Evolutionary conservation across 2,797 vertebrate genomes (phyloP).

Genomic region (Gorsachius magnificus): DNA sequence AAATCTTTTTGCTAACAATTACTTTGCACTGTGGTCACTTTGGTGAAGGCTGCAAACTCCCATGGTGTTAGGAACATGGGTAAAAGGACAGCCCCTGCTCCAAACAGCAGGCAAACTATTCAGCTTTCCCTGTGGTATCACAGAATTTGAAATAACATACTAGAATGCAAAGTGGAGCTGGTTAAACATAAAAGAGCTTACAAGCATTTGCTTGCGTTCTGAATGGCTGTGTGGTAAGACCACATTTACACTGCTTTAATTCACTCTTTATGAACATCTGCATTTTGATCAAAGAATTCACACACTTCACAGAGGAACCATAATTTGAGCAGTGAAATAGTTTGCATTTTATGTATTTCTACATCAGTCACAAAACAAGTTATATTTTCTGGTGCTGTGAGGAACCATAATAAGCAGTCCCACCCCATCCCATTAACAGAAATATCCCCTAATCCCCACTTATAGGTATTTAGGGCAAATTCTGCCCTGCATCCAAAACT

Average conservation of each 20-base stretch:
- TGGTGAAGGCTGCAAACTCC: neutral
- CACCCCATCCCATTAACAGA: neutral
- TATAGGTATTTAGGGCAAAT: neutral
- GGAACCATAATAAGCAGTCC: neutral
- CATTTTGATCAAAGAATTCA: neutral
- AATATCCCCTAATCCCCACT: neutral
- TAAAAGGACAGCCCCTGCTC: neutral
- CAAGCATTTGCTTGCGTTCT: neutral
- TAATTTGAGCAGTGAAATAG: neutral
- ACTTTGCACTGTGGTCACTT: neutral
- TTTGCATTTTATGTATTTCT: neutral
- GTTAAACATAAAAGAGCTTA: neutral
- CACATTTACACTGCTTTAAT: neutral
- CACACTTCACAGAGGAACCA: neutral
- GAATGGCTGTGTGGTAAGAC: neutral
- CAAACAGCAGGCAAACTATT: neutral
- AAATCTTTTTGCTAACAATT: neutral
- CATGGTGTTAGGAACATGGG: accelerated
- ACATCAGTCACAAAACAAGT: neutral
- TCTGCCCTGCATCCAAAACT: neutral
- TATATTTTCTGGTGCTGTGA: neutral
- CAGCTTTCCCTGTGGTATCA: neutral
- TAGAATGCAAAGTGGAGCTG: neutral
- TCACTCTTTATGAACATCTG: neutral
- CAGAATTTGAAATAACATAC: neutral